These are phyloP conservation scores for Epistrophe eligans DNA, from an alignment of 2,888 invertebrate species.

Conservation along the genomic window DNA sequence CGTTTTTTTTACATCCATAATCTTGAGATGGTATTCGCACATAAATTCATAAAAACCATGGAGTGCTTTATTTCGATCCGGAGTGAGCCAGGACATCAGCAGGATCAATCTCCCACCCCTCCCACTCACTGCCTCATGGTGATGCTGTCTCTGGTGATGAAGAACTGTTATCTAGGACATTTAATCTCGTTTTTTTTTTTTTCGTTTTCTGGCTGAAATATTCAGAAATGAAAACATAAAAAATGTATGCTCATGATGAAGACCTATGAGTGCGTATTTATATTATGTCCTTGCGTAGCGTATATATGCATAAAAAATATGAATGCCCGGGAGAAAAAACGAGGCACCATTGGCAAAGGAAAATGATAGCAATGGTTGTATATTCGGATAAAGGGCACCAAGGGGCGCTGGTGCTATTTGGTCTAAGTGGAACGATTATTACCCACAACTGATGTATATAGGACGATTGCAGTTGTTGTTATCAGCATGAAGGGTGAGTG, in stretches of 20 bases:
- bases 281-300: slow-evolving; percentile 59
- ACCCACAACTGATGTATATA: slow-evolving; percentile 66
- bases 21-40: slow-evolving; percentile 74
- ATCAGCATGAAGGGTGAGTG: slow-evolving; percentile 46
- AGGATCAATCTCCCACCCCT: slow-evolving; percentile 57
- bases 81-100: slow-evolving; percentile 43
- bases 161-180: slow-evolving; percentile 71
- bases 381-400: slow-evolving; percentile 5
- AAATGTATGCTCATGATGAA: slow-evolving; percentile 68
- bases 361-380: background rate
- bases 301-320: slow-evolving; percentile 67
- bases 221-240: slow-evolving; percentile 74
- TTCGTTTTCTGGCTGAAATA: slow-evolving; percentile 43
- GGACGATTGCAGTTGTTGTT: slow-evolving; percentile 61
- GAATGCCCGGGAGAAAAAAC: slow-evolving; percentile 38
- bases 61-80: slow-evolving; percentile 66
- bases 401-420: slow-evolving; percentile 67
- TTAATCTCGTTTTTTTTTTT: slow-evolving; percentile 52
- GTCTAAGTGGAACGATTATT: slow-evolving; percentile 76
- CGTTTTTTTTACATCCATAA: slow-evolving; percentile 72
- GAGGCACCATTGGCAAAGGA: background rate
- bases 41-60: slow-evolving; percentile 75
- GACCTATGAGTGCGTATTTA: slow-evolving; percentile 60
- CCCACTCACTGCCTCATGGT: slow-evolving; percentile 37
- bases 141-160: slow-evolving; percentile 54